These are phyloP conservation scores for Petrocephalus schoutedeni DNA, from an alignment of 2,797 vertebrate species.

Conservation along the genomic window DNA sequence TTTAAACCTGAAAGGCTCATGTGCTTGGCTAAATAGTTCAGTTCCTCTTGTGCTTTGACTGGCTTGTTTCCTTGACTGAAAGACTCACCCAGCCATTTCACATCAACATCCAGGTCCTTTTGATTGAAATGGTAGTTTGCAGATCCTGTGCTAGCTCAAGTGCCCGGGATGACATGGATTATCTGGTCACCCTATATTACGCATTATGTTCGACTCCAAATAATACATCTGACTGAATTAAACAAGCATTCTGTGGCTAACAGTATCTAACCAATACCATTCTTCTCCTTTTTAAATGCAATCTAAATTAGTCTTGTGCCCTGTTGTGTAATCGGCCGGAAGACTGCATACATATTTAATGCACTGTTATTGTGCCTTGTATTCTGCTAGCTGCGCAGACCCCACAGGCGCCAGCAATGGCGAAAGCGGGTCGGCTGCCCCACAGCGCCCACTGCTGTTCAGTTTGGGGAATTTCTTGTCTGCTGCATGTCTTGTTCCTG, in stretches of 20 bases:
- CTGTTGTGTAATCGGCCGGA: neutral
- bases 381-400: neutral
- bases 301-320: neutral
- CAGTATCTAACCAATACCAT: neutral
- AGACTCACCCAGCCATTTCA: too few species aligned
- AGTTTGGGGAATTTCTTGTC: neutral
- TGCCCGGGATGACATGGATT: too few species aligned
- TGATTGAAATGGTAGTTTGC: too few species aligned
- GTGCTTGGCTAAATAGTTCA: too few species aligned
- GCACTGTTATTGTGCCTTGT: neutral
- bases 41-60: too few species aligned
- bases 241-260: neutral
- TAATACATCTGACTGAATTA: neutral
- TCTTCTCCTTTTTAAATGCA: neutral
- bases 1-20: too few species aligned
- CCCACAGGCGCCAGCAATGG: neutral
- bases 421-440: neutral
- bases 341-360: neutral
- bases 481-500: neutral
- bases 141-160: too few species aligned
- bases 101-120: too few species aligned
- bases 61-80: too few species aligned
- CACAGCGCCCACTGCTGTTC: conserved; percentile 42
- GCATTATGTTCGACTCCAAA: neutral
- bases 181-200: too few species aligned